Percentiles rank a stretch among this genome's conserved stretches.
Evolutionary conservation across 2,113 vertebrate species (phyloP).

Genomic region (Lepisosteus oculatus): DNA sequence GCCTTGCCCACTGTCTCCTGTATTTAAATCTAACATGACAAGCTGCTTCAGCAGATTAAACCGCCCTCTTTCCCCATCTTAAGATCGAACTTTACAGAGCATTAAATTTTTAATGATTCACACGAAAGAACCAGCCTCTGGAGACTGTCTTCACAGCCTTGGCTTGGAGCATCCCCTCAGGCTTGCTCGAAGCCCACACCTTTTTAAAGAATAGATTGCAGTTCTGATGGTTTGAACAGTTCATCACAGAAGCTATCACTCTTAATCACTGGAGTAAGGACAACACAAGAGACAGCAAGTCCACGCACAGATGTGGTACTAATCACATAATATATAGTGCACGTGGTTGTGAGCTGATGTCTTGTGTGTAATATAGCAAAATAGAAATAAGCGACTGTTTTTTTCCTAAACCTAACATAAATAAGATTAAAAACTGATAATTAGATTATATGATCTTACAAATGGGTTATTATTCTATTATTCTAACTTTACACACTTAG

Average conservation of each 20-base stretch:
- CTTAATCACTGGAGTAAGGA: constrained; percentile 58
- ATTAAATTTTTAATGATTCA: constrained; percentile 70
- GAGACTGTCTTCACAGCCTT: constrained; percentile 44
- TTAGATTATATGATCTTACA: constrained; percentile 21
- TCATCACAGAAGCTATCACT: constrained; percentile 63
- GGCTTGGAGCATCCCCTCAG: constrained; percentile 25
- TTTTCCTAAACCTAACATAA: constrained; percentile 15
- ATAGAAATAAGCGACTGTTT: no score
- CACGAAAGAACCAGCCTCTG: constrained; percentile 47
- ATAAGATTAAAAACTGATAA: constrained; percentile 14
- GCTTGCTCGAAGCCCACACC: constrained; percentile 41
- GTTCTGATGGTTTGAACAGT: constrained; percentile 50
- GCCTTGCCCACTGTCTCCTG: constrained; percentile 36
- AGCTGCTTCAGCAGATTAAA: constrained; percentile 51
- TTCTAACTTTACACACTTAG: no score
- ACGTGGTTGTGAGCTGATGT: no score
- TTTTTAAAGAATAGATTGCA: constrained; percentile 51
- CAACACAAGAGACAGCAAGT: constrained; percentile 53
- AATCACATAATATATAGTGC: no score
- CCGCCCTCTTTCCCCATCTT: constrained; percentile 24
- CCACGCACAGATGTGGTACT: constrained; percentile 38
- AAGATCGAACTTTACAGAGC: constrained; percentile 51
- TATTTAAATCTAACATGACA: constrained; percentile 57
- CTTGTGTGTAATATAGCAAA: no score
- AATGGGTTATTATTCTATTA: neutral